Base-by-base conservation (phyloP, 1,140 invertebrate species). In the Zaprionus davidi region DNA sequence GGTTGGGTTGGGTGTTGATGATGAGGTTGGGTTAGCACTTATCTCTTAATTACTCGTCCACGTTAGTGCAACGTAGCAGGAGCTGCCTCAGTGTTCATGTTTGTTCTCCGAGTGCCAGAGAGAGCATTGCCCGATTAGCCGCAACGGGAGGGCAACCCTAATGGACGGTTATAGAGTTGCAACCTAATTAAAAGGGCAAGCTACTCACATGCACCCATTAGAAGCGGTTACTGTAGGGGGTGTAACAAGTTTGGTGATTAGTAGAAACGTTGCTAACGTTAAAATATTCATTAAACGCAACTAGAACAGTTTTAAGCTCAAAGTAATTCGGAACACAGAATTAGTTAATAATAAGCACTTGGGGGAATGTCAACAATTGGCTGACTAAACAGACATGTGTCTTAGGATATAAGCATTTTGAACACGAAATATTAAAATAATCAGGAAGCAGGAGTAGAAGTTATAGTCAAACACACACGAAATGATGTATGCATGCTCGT, bases 11-110 rank as follows among this genome's bases (percentile, higher is more conserved):
- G 38, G 38, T 15, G 38, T 41, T 15, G 38, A 15, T 41, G 5
- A 41, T 15, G 15, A 41, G 5, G 31, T 34, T n/a, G 38, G 38
- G 15, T n/a, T 41, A 17, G n/a, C 55, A 53, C 49, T 67, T 82
- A 79, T 79, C 70, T 59, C 46, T 82, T 79, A 82, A 82, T 82
- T 82, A 73, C 49, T 51, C 80, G 60, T 75, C 51, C 44, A 26
- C 24, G 46, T 36, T 17, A 46, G n/a, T 46, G 41, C 41, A 46
- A 46, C 41, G 41, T 13, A 24, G 20, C 46, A 51, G 1, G 11
- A 51, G 22, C 46, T 24, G 46, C 17, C 46, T 5, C 6, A 44
- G 41, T 44, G 41, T 17, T n/a, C 5, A n/a, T 44, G 31, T 34
- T 11, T 7, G 15, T n/a, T 41, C 38, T 41, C 38, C 38, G 5